phyloP scores from a whole-genome alignment of 92 coral and sea anemone genomes.

The Parazoanthus atlanticus region DNA sequence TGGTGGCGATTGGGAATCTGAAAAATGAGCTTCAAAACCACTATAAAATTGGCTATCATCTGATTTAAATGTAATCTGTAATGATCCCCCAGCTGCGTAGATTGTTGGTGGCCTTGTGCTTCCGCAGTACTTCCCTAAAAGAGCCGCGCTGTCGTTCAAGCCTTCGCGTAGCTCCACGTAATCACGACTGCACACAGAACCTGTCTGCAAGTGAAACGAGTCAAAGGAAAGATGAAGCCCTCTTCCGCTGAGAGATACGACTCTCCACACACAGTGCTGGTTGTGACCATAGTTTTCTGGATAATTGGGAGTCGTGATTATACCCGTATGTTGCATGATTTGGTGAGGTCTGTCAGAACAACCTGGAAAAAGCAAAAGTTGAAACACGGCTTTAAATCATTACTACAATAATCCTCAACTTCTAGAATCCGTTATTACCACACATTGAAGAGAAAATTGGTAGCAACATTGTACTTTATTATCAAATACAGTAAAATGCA shows the following conservation, averaged over 20 bases:
- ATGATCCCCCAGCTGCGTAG: background rate
- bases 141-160: background rate
- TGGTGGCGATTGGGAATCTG: background rate
- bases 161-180: slow-evolving; percentile 11
- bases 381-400: background rate
- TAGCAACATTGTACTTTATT: no score
- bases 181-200: slow-evolving; percentile 11
- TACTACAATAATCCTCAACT: background rate
- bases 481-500: no score
- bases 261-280: slow-evolving; percentile 9
- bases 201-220: slow-evolving; percentile 12
- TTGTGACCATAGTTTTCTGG: background rate
- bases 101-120: slow-evolving; percentile 14
- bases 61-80: slow-evolving; percentile 9
- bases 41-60: slow-evolving; percentile 6
- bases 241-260: background rate
- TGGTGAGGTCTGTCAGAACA: background rate
- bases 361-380: background rate
- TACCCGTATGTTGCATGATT: background rate
- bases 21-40: slow-evolving; percentile 10
- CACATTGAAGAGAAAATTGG: background rate
- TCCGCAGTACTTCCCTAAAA: slow-evolving; percentile 4
- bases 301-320: background rate
- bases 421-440: background rate
- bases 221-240: slow-evolving; percentile 4